Percentiles rank a stretch among this genome's conserved stretches.
Conservation (phyloP, 92 coral and sea anemone species). For the Chrysogorgia sp. region DNA sequence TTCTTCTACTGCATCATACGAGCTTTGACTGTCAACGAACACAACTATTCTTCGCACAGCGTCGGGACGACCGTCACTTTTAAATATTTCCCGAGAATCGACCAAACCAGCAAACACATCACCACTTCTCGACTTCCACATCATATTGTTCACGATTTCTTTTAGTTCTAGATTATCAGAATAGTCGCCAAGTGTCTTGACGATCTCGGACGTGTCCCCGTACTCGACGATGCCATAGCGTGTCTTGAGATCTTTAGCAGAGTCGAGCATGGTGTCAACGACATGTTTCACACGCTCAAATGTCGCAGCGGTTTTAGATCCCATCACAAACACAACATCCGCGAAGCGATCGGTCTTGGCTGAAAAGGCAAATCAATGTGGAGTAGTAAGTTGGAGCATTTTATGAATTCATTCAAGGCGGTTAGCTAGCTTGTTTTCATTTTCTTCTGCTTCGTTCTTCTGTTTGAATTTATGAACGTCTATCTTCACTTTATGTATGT, state of each 20-base stretch:
- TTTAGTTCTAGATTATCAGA: conserved; percentile 56
- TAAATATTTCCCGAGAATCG: conserved; percentile 66
- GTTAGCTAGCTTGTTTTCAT: too few relatives aligned
- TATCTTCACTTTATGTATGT: too few relatives aligned
- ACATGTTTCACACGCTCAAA: conserved; percentile 62
- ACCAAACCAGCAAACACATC: conserved; percentile 63
- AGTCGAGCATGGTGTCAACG: conserved; percentile 57
- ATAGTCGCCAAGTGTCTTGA: conserved; percentile 53
- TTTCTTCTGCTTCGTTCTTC: not conserved
- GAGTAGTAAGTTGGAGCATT: too few relatives aligned
- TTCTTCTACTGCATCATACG: conserved; percentile 30
- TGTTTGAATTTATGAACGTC: too few relatives aligned
- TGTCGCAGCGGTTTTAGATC: conserved; percentile 51
- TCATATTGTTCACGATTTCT: conserved; percentile 44
- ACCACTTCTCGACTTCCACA: conserved; percentile 59
- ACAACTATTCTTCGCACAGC: conserved; percentile 22
- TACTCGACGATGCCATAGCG: conserved; percentile 74
- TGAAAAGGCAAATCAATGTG: too few relatives aligned
- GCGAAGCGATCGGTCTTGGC: conserved; percentile 27
- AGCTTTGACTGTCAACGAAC: conserved; percentile 29
- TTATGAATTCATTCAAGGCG: too few relatives aligned
- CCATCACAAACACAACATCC: conserved; percentile 31
- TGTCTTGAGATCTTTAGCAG: conserved; percentile 62
- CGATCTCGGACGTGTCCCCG: conserved; percentile 59
- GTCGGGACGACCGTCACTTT: conserved; percentile 26